Conservation (phyloP, 1,140 invertebrate species). For the Paramacrobiotus metropolitanus region DNA sequence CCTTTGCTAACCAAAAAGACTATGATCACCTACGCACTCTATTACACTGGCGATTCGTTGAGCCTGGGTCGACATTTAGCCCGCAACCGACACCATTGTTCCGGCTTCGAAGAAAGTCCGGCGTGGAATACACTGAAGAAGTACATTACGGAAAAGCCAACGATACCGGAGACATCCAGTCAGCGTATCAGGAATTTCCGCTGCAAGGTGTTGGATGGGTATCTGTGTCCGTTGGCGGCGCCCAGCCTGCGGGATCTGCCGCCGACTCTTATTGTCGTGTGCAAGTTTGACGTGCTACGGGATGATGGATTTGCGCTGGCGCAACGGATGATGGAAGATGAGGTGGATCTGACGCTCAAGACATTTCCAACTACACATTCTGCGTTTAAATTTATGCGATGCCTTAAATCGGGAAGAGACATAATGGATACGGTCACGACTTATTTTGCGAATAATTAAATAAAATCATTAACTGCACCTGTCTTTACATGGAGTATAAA, state of each 20-base stretch:
- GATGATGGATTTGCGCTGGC: neutral
- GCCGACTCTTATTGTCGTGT: neutral
- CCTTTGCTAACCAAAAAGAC: neutral
- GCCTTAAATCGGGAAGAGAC: neutral
- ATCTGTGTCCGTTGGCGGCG: constrained; percentile 1
- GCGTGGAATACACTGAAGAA: neutral
- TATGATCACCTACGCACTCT: neutral
- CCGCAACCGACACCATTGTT: neutral
- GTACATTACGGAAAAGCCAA: neutral
- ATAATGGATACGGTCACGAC: neutral
- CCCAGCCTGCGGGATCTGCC: constrained; percentile 2
- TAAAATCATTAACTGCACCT: no score
- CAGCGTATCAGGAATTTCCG: neutral
- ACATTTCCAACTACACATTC: neutral
- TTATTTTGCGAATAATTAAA: neutral
- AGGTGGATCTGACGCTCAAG: neutral
- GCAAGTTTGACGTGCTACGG: neutral
- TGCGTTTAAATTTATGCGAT: neutral
- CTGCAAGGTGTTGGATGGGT: neutral
- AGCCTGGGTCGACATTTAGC: neutral
- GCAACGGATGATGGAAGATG: neutral
- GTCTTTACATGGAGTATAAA: no score
- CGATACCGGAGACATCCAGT: neutral
- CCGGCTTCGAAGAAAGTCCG: neutral
- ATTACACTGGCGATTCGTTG: neutral